Evolutionary conservation across 2,113 vertebrate genomes (phyloP), one percentile per base, ranked within the genome.

Genomic region (Periophthalmodon schlosseri): DNA sequence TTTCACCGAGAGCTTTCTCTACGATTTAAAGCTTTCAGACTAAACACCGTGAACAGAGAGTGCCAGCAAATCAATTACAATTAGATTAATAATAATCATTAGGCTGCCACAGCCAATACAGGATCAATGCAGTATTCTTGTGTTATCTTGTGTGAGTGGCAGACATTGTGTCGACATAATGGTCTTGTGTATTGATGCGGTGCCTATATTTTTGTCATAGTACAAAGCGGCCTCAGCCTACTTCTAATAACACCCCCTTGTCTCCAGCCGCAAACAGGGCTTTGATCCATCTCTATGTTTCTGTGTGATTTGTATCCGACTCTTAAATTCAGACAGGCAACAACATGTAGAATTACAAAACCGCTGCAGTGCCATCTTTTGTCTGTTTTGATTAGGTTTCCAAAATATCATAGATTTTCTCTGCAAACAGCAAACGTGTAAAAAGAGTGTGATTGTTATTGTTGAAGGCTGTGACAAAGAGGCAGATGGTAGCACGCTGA

Each of bases 231-330:
- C 80, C 39, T 15, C 36, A 49, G 76, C 52, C 72, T 44, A 69
- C 39, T 68, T 63, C 61, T 76, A 57, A 70, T 72, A 5, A 73
- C 5, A 49, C 18, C 18, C 70, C 20, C 14, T 24, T 63, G 79
- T 68, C 65, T 71, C 18, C 46, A 49, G 73, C 60, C 60, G 72
- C 39, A 36, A 74, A 5, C 1, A 77, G 60, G 23, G 21, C 81
- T 88, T 85, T 85, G 82, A 90, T 90, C 79, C 61, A 13, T 16
- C 2, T 49, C 64, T 73, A 63, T 50, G 60, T 87, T 72, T 68
- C 68, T 60, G 47, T 76, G 54, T 68, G 36, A 71, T 75, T 77
- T 70, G 60, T 54, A 64, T 78, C 24, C 15, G 44, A 20, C 65
- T 74, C 18, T 66, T 85, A 81, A 88, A 81, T 74, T 74, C 46